Percentiles rank a stretch among this genome's conserved stretches.
These are phyloP conservation scores for Callithrix jacchus DNA, from an alignment of 2,113 vertebrate species.

Conservation along the genomic window DNA sequence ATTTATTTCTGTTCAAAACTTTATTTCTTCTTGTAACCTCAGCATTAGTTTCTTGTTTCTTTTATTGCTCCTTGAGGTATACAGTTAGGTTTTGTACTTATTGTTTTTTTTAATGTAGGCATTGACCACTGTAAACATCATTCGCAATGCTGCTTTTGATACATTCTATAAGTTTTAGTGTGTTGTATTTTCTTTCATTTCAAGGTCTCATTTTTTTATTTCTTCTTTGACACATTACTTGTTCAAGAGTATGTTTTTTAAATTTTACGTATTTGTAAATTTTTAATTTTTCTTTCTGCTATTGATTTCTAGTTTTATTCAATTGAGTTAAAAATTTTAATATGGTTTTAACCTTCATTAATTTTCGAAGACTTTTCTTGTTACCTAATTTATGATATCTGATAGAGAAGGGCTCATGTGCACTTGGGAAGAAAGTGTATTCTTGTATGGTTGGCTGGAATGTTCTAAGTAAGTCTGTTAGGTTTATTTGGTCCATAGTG, in stretches of 20 bases:
- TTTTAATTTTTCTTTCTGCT: not conserved
- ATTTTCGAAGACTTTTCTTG: not conserved
- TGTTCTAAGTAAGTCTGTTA: not conserved
- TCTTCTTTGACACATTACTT: not conserved
- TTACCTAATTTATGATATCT: not conserved
- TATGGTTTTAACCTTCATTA: not conserved
- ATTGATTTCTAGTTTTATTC: not conserved
- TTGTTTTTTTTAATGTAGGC: not conserved
- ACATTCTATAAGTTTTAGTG: not conserved
- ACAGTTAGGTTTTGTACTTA: not conserved
- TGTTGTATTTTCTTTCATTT: not conserved
- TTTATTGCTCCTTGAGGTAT: not conserved
- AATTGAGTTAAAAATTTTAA: not conserved
- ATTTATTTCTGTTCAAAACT: not conserved
- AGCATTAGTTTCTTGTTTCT: not conserved
- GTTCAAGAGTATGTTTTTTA: not conserved
- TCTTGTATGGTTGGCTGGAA: not conserved
- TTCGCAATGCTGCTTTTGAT: not conserved
- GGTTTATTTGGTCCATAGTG: not conserved
- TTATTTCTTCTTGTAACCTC: not conserved
- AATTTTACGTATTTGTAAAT: not conserved
- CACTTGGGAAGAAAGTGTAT: not conserved
- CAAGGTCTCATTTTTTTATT: not conserved
- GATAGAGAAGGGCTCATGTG: too few species aligned
- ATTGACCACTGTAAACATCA: not conserved